Evolutionary conservation across 2,888 invertebrate species (phyloP), one percentile per base, ranked within the genome.

Genomic region (Andrena marginata): DNA sequence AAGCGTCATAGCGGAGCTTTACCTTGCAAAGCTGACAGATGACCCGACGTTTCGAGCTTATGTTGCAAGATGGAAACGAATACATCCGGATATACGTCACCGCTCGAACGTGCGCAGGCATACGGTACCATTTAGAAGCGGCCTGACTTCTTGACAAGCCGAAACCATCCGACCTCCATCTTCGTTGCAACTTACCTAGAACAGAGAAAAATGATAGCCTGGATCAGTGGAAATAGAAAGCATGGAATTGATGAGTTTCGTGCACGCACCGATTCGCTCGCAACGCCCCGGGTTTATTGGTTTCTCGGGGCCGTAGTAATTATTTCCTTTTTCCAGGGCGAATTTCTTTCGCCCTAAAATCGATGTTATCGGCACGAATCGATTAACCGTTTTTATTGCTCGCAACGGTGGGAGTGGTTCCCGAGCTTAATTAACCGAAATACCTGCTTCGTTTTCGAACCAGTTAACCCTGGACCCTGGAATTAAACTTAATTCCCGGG

Each of bases 11-110:
- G 77, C 80, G 86, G 67, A 89, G 90, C 90, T 92, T 90, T 89
- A 84, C 80, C 87, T 82, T 76, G 88, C 87, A 89, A 91, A 92
- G 91, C 90, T 89, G 92, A 92, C 92, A 91, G 90, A 90, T 88
- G 90, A 87, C 82, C 84, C 86, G 87, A 89, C 90, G 85, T 91
- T 87, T 86, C 82, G 88, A 90, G 89, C 89, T 91, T 90, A 89
- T 75, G 86, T 74, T 83, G 74, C 82, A 72, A 84, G 84, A 84
- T 72, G 82, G 77, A 80, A 81, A 84, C 76, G 84, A 85, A 88
- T 86, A 89, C 85, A 77, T 77, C 73, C 77, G 83, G 75, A 85
- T 85, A 78, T 84, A 77, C 77, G 85, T 85, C 85, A 59, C 70
- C 60, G 60, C 59, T 4, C 26, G 35, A 56, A 51, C 67, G 31